Evolutionary conservation across 2,797 vertebrate genomes (phyloP).

Genomic region (Bradypodion pumilum): DNA sequence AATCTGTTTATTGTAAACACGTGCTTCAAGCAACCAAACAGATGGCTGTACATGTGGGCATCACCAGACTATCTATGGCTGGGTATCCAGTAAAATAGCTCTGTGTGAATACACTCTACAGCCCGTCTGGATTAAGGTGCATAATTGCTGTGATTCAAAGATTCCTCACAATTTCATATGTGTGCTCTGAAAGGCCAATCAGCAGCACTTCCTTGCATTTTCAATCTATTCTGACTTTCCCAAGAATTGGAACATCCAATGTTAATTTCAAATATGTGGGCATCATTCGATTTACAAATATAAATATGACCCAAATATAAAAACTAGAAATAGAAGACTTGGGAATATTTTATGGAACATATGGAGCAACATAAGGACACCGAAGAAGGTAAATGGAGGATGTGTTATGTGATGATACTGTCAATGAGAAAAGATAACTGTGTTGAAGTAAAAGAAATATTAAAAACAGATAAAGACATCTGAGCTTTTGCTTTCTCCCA

Average conservation of each 20-base stretch:
- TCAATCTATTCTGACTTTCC: conserved; percentile 34
- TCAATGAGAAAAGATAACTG: neutral
- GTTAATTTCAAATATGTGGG: neutral
- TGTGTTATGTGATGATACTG: neutral
- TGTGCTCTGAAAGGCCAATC: too few species aligned
- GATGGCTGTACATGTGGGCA: too few species aligned
- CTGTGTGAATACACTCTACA: too few species aligned
- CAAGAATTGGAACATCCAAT: neutral
- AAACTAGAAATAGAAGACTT: neutral
- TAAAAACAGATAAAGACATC: neutral
- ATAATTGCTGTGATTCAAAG: too few species aligned
- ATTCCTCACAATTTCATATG: too few species aligned
- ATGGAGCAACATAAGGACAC: neutral
- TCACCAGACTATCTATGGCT: too few species aligned
- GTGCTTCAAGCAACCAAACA: too few species aligned
- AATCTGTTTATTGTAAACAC: too few species aligned
- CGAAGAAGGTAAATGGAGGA: conserved; percentile 1
- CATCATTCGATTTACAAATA: neutral
- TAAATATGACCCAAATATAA: neutral
- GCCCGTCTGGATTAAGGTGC: too few species aligned
- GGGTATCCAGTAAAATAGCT: too few species aligned
- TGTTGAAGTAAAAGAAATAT: neutral
- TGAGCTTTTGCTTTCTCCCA: neutral
- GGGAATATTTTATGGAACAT: neutral
- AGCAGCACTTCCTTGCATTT: neutral